A percentile compares a stretch with the other conserved stretches of the same genome.
These are phyloP conservation scores for Acanthopleura granulata DNA, from an alignment of 2,888 invertebrate species.

Conservation along the genomic window DNA sequence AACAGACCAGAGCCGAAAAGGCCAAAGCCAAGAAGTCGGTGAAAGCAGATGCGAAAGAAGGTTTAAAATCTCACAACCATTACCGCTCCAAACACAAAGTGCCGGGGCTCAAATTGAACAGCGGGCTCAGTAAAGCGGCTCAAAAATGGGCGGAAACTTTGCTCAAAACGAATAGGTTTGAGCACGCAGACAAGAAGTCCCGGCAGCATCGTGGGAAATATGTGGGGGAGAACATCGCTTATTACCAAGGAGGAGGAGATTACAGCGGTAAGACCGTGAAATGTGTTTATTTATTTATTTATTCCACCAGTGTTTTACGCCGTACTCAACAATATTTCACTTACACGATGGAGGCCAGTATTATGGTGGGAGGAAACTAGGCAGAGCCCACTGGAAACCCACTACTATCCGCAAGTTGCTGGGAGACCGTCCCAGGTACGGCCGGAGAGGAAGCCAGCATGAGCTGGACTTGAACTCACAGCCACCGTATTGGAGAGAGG, in stretches of 20 bases:
- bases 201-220: conserved; percentile 2
- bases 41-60: neutral
- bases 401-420: too few species aligned
- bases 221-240: conserved; percentile 16
- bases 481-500: too few species aligned
- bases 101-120: neutral
- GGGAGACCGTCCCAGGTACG: too few species aligned
- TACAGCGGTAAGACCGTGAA: neutral
- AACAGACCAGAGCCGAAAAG: neutral
- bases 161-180: conserved; percentile 4
- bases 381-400: too few species aligned
- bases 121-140: neutral
- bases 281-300: too few species aligned
- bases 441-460: too few species aligned
- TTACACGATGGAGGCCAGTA: too few species aligned
- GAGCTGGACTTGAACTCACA: too few species aligned
- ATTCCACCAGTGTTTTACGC: too few species aligned
- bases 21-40: neutral
- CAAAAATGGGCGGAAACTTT: conserved; percentile 10
- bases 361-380: too few species aligned
- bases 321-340: too few species aligned
- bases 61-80: neutral
- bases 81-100: neutral
- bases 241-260: neutral
- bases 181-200: neutral